These are phyloP conservation scores for Lagenorhynchus albirostris DNA, from an alignment of 2,113 vertebrate genomes.

Conservation along the genomic window DNA sequence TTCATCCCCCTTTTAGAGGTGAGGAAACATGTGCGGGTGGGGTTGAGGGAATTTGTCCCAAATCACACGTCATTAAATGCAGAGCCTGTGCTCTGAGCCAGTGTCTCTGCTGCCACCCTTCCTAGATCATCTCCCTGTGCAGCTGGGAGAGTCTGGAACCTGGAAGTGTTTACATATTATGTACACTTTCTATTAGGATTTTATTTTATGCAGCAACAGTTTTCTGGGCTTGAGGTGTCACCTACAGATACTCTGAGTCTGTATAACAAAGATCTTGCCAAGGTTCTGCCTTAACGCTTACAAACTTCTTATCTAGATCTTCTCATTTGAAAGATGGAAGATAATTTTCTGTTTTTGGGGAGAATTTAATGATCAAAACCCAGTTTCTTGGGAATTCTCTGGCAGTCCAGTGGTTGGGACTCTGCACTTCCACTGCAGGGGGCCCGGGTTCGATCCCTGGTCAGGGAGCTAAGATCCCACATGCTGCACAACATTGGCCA, in stretches of 20 bases:
- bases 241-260: background rate
- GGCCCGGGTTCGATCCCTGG: too few relatives aligned
- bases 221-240: background rate
- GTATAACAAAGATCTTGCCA: background rate
- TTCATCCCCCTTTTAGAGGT: background rate
- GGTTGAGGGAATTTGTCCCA: background rate
- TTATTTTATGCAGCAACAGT: background rate
- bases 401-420: too few relatives aligned
- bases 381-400: background rate
- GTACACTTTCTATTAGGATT: background rate
- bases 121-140: background rate
- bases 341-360: background rate
- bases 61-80: background rate
- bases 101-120: background rate
- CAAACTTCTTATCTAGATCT: background rate
- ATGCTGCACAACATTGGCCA: too few relatives aligned
- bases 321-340: background rate
- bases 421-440: too few relatives aligned
- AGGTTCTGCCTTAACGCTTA: background rate
- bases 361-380: conserved; percentile 20
- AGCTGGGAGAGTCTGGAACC: background rate
- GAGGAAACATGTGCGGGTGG: background rate
- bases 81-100: background rate
- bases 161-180: background rate
- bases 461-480: too few relatives aligned